Conservation (phyloP, 2,888 invertebrate species). For the Agrotis clavis region DNA sequence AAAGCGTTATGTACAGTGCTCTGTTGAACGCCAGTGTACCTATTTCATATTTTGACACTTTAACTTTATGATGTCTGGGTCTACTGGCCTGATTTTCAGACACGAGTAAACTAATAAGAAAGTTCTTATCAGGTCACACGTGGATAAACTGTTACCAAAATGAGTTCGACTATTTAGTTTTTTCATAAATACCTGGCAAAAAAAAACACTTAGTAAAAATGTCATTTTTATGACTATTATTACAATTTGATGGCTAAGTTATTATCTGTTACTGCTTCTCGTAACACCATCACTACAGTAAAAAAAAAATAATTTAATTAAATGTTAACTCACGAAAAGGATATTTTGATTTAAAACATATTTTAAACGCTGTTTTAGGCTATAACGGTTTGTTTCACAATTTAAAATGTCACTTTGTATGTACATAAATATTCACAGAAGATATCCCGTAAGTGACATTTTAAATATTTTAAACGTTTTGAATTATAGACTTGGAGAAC, state of each 20-base stretch:
- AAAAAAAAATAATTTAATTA: not conserved
- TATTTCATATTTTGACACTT: not conserved
- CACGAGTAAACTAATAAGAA: not conserved
- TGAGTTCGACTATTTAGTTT: not conserved
- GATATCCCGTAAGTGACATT: no score
- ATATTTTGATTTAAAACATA: not conserved
- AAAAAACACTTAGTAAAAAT: not conserved
- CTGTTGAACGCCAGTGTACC: not conserved
- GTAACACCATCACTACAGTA: no score
- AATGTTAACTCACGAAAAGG: not conserved
- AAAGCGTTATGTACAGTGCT: no score
- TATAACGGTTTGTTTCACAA: no score
- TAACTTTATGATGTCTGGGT: not conserved
- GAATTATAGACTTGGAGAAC: not conserved
- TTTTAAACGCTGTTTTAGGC: no score
- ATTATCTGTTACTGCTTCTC: not conserved
- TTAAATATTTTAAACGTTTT: not conserved
- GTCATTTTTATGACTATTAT: not conserved
- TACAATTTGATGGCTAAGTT: not conserved
- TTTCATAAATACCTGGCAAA: not conserved
- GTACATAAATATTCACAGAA: no score
- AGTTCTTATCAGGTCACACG: not conserved
- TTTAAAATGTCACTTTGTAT: no score
- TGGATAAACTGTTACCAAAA: not conserved
- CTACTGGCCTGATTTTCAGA: not conserved